A percentile compares a stretch with the other conserved stretches of the same genome.
These are phyloP conservation scores for Cephus pygmeus DNA, from an alignment of 2,888 invertebrate genomes.

Conservation along the genomic window DNA sequence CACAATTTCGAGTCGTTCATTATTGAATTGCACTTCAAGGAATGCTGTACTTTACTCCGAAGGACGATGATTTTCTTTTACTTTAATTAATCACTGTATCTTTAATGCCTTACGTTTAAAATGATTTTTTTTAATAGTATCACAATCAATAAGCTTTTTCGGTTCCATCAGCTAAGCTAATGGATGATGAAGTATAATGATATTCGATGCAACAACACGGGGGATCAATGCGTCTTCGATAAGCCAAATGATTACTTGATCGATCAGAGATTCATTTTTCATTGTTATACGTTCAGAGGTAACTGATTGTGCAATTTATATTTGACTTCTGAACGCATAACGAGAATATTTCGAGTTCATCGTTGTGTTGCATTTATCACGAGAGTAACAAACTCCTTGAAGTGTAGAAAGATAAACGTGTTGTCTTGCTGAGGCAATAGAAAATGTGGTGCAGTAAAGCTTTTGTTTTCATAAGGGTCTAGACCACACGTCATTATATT, in stretches of 20 bases:
- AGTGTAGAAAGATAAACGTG: conserved; percentile 42
- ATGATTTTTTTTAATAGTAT: background rate
- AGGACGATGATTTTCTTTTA: background rate
- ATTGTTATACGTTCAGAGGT: conserved; percentile 6
- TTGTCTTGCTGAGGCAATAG: conserved; percentile 42
- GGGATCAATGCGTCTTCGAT: background rate
- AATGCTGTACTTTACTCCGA: conserved; percentile 25
- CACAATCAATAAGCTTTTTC: conserved; percentile 1
- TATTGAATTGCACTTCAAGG: conserved; percentile 48
- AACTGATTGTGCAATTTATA: conserved; percentile 6
- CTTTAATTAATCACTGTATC: background rate
- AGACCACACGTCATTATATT: conserved; percentile 65
- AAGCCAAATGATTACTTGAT: background rate
- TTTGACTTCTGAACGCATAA: background rate
- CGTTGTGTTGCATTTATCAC: background rate
- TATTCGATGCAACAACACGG: background rate
- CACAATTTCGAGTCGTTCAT: conserved; percentile 43
- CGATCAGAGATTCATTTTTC: conserved; percentile 6
- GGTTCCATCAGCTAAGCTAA: background rate
- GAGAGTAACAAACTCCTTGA: conserved; percentile 33
- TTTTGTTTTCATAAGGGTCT: conserved; percentile 61
- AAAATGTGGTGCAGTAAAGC: conserved; percentile 58
- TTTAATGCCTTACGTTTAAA: background rate
- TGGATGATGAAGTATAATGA: background rate
- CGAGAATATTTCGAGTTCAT: background rate